These are phyloP conservation scores for Zelostemma sp. DNA, from an alignment of 1,140 invertebrate species.

Conservation along the genomic window DNA sequence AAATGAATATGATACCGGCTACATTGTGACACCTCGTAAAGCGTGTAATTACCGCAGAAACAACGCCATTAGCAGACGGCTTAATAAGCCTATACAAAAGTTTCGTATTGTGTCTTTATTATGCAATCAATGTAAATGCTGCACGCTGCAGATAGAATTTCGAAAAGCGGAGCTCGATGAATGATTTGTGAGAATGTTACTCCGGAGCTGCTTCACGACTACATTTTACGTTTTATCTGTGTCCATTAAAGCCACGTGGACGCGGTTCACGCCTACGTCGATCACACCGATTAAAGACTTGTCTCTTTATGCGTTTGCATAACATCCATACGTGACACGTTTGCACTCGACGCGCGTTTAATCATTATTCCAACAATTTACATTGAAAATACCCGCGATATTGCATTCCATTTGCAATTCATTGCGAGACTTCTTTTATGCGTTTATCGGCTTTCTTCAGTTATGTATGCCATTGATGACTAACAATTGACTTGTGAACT, in stretches of 20 bases:
- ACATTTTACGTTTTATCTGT: conserved; percentile 41
- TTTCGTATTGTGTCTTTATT: conserved; percentile 3
- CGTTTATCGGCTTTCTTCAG: conserved; percentile 2
- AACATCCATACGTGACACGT: conserved; percentile 31
- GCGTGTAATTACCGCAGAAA: conserved; percentile 1
- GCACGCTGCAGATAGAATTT: conserved; percentile 1
- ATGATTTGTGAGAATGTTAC: conserved; percentile 25
- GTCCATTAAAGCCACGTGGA: conserved; percentile 49
- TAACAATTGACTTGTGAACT: neutral
- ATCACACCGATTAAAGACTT: conserved; percentile 45
- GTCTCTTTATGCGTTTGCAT: conserved; percentile 47
- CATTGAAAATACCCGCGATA: conserved; percentile 10
- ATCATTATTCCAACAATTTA: conserved; percentile 15
- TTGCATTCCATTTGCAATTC: conserved; percentile 14
- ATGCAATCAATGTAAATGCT: conserved; percentile 6
- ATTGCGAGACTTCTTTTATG: neutral
- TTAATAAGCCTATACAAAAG: neutral
- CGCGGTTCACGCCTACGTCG: conserved; percentile 29
- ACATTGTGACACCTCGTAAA: neutral
- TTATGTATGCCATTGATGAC: neutral
- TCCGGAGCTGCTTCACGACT: conserved; percentile 18
- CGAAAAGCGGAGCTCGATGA: conserved; percentile 27
- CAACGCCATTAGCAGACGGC: neutral
- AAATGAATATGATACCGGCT: neutral
- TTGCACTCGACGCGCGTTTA: conserved; percentile 21